Percentiles rank a stretch among this genome's conserved stretches.
Evolutionary conservation across 2,888 invertebrate species (phyloP).

Genomic region (Thymelicus acteon): DNA sequence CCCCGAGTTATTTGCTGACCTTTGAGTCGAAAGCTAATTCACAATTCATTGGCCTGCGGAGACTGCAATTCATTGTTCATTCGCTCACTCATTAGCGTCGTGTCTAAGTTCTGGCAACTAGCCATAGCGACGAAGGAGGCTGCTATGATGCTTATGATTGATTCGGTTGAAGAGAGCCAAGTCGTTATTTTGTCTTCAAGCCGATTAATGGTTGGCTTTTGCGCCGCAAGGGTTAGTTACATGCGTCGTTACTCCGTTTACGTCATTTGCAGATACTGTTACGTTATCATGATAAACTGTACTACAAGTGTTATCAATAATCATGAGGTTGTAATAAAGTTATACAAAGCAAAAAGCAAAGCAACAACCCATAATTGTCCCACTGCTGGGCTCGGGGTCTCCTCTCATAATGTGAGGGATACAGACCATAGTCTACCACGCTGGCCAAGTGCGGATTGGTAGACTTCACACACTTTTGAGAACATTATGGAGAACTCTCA

Average conservation of each 20-base stretch:
- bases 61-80: slow-evolving; percentile 34
- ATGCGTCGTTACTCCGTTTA: neutral
- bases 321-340: no score
- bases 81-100: slow-evolving; percentile 33
- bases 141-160: slow-evolving; percentile 43
- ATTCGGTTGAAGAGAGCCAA: slow-evolving; percentile 43
- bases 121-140: slow-evolving; percentile 14
- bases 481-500: no score
- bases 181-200: slow-evolving; percentile 46
- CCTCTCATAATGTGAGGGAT: no score
- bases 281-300: neutral
- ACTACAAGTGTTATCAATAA: no score
- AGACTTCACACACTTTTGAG: no score
- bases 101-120: slow-evolving; percentile 17
- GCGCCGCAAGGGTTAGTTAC: slow-evolving; percentile 5
- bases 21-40: slow-evolving; percentile 21
- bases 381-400: no score
- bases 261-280: neutral
- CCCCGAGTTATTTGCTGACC: slow-evolving; percentile 8
- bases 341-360: no score
- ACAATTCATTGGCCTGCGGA: slow-evolving; percentile 26
- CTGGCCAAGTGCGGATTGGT: no score
- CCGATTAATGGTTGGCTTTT: neutral
- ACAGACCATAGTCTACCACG: no score
- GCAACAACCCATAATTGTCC: no score